Evolutionary conservation across 2,888 invertebrate genomes (phyloP).

Genomic region (Plemyria rubiginata): DNA sequence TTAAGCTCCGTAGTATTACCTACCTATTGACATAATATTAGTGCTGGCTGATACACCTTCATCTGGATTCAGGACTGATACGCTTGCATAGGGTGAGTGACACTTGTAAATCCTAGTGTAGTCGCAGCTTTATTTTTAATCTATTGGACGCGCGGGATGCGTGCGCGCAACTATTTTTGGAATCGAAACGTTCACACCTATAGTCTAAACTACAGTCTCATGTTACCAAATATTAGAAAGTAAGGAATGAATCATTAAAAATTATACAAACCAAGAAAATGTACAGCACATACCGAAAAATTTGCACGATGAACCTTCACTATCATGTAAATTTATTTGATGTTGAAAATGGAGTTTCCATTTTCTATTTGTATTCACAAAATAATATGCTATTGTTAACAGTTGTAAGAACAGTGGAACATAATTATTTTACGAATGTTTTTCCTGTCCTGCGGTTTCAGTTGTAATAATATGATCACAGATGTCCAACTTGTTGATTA

Average conservation of each 20-base stretch:
- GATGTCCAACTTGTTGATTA: slow-evolving; percentile 19
- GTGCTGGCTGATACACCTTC: slow-evolving; percentile 54
- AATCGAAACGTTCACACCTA: slow-evolving; percentile 68
- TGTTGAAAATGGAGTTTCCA: slow-evolving; percentile 11
- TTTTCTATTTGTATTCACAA: slow-evolving; percentile 14
- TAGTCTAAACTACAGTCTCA: slow-evolving; percentile 71
- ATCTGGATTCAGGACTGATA: slow-evolving; percentile 51
- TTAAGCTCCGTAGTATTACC: slow-evolving; percentile 61
- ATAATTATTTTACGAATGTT: slow-evolving; percentile 19
- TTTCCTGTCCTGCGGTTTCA: slow-evolving; percentile 25
- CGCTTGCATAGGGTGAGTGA: slow-evolving; percentile 75
- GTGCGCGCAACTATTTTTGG: slow-evolving; percentile 77
- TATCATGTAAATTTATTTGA: slow-evolving; percentile 2
- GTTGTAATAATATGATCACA: slow-evolving; percentile 20
- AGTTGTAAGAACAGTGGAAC: slow-evolving; percentile 14
- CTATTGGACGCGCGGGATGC: slow-evolving; percentile 66
- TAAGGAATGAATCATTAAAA: slow-evolving; percentile 26
- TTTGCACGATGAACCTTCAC: not conserved
- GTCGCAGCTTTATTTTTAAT: slow-evolving; percentile 73
- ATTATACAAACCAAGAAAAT: slow-evolving; percentile 8
- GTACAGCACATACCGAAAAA: not conserved
- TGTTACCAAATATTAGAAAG: slow-evolving; percentile 65
- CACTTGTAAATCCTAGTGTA: slow-evolving; percentile 62
- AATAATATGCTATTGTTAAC: slow-evolving; percentile 29
- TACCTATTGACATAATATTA: slow-evolving; percentile 56